Evolutionary conservation across 2,888 invertebrate genomes (phyloP), one percentile per base, ranked within the genome.

Genomic region (Drosophila niveifrons): DNA sequence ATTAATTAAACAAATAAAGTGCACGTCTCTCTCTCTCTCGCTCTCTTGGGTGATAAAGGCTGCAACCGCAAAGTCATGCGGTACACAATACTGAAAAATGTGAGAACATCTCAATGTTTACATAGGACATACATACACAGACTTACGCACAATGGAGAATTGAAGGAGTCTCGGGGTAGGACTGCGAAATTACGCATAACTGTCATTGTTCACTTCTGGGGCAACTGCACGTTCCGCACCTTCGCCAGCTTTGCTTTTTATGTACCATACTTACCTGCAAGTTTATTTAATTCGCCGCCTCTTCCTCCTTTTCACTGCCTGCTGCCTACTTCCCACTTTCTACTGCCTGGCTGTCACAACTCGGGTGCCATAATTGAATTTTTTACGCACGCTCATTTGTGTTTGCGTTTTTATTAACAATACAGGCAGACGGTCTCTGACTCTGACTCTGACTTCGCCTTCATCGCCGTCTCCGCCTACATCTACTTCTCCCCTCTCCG

Each of bases 311-410:
- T 72, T 61, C 66, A 59, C 84, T 71, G 55, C 31, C 13, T 50
- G n/a, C 11, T 9, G 53, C n/a, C 29, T 11, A 11, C 43, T 10
- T 23, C 23, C 23, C 8, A 11, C 43, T 10, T 23, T 6, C 23
- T 23, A 23, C 23, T 13, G 43, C 10, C 46, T 29, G 47, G 44
- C 69, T 48, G 65, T 68, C 67, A 56, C 72, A 72, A 48, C 64
- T 61, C 56, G 46, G 65, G 63, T 56, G 57, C 76, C 80, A 80
- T 84, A 84, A 84, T 84, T 84, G 83, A 84, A 84, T 88, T 84
- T 84, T 88, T 88, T 84, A 84, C 83, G 87, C 83, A 84, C 87
- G 86, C 89, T 84, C 83, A 84, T 84, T 84, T 88, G 89, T 88
- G 87, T 88, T 84, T 84, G 83, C 73, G 83, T 88, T 82, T 82